A percentile compares a stretch with the other conserved stretches of the same genome.
phyloP scores from a whole-genome alignment of 1,140 invertebrate species.

The Bombus cullumanus region DNA sequence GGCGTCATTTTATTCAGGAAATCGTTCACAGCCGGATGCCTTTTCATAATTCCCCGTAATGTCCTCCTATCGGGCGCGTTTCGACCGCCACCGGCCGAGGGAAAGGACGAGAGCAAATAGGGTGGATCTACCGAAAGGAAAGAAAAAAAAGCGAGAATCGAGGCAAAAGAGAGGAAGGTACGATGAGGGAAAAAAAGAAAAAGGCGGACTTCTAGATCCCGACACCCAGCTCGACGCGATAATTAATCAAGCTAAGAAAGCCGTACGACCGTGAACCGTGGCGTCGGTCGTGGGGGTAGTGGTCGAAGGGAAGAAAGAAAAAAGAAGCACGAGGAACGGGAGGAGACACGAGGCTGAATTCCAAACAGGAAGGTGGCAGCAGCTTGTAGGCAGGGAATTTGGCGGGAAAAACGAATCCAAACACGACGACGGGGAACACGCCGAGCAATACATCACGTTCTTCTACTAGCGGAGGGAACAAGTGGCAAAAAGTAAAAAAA shows the following conservation, averaged over 20 bases:
- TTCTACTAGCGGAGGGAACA: constrained; percentile 68
- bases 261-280: constrained; percentile 64
- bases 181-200: constrained; percentile 8
- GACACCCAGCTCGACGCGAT: constrained; percentile 63
- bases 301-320: constrained; percentile 17
- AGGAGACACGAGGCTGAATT: constrained; percentile 31
- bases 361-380: constrained; percentile 66
- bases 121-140: constrained; percentile 22
- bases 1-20: constrained; percentile 62
- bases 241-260: constrained; percentile 79
- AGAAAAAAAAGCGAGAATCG: background rate
- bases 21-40: constrained; percentile 65
- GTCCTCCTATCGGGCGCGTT: constrained; percentile 48
- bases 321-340: background rate
- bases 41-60: constrained; percentile 64
- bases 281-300: constrained; percentile 14
- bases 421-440: constrained; percentile 74
- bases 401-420: constrained; percentile 82
- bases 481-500: constrained; percentile 46
- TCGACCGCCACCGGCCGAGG: constrained; percentile 21
- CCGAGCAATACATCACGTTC: constrained; percentile 79
- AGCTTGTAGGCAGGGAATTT: constrained; percentile 74
- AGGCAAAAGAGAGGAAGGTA: background rate
- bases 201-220: constrained; percentile 41
- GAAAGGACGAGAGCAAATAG: constrained; percentile 46